Evolutionary conservation across 2,888 invertebrate genomes (phyloP), one percentile per base, ranked within the genome.

Genomic region (Leptinotarsa tumamoca): DNA sequence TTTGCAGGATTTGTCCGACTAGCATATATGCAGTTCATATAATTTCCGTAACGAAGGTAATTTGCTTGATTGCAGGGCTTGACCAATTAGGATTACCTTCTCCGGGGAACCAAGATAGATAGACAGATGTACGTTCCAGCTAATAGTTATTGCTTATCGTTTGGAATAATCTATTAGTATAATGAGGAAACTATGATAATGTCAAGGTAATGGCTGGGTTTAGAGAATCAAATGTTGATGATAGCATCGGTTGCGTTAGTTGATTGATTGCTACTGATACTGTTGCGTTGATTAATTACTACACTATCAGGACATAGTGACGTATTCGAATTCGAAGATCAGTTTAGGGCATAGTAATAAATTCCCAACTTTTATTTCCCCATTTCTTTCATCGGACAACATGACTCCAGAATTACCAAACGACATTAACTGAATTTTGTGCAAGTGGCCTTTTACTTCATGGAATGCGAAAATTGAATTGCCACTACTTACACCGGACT

Each of bases 41-140:
- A 54, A 54, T 54, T 54, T 54, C 54, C 13, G 54, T 54, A 54
- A 54, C 54, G 54, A 54, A 54, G 68, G 54, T 68, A 68, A 68
- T 68, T 68, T 23, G 33, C 68, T 51, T 18, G 52, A 23, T 18
- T 51, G 49, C 18, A 68, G n/a, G 51, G 68, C 27, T 18, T 68
- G 18, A 68, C 68, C 68, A 68, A 68, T 68, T 54, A 54, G 54
- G 68, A 15, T 68, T 54, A 52, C 27, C n/a, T 56, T 54, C 68
- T 56, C 54, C 27, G 43, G 68, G 68, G 68, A 18, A 21, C 4
- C 54, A 54, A 52, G 52, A 27, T 68, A 68, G 27, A 68, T 27
- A 50, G 21, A 17, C 50, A 54, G 27, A n/a, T 68, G 54, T 54
- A 14, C 54, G 54, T 54, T 54, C 54, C 18, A 54, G 54, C 18